These are phyloP conservation scores for Ariopsis seemanni DNA, from an alignment of 2,113 vertebrate genomes.

Conservation along the genomic window DNA sequence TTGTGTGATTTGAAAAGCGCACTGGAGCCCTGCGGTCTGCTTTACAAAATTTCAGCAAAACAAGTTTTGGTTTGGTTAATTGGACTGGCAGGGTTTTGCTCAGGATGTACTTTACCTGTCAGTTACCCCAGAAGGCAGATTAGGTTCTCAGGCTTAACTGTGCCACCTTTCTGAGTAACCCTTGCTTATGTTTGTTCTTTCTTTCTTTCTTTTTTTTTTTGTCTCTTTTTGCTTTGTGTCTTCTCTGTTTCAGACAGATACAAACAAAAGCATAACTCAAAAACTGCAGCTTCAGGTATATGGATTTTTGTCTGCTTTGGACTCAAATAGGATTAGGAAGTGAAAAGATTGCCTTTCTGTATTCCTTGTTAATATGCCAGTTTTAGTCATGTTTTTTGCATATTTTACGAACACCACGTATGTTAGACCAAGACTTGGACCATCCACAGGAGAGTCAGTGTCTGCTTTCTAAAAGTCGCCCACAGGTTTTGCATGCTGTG, in stretches of 20 bases:
- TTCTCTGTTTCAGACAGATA: slow-evolving; percentile 89
- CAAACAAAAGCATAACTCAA: slow-evolving; percentile 93
- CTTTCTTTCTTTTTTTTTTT: slow-evolving; percentile 57
- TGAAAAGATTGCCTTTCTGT: background rate
- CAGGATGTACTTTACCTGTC: background rate
- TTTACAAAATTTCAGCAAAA: background rate
- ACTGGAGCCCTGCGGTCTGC: background rate
- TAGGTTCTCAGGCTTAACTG: slow-evolving; percentile 3
- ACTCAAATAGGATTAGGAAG: slow-evolving; percentile 1
- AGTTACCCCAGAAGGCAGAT: slow-evolving; percentile 10
- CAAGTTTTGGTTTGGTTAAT: background rate
- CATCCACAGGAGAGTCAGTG: background rate
- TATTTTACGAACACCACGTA: background rate
- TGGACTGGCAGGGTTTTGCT: background rate
- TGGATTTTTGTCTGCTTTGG: slow-evolving; percentile 42
- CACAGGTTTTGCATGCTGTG: background rate
- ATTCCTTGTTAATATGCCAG: background rate
- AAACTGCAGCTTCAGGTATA: slow-evolving; percentile 83
- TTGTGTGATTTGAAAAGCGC: background rate
- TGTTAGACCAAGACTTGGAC: slow-evolving; percentile 8
- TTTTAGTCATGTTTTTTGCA: background rate
- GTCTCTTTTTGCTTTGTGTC: slow-evolving; percentile 67
- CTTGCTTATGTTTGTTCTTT: slow-evolving; percentile 29
- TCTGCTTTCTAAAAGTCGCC: background rate
- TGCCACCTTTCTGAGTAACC: slow-evolving; percentile 15